phyloP scores from a whole-genome alignment of 2,888 invertebrate genomes.

The Mythimna vitellina region DNA sequence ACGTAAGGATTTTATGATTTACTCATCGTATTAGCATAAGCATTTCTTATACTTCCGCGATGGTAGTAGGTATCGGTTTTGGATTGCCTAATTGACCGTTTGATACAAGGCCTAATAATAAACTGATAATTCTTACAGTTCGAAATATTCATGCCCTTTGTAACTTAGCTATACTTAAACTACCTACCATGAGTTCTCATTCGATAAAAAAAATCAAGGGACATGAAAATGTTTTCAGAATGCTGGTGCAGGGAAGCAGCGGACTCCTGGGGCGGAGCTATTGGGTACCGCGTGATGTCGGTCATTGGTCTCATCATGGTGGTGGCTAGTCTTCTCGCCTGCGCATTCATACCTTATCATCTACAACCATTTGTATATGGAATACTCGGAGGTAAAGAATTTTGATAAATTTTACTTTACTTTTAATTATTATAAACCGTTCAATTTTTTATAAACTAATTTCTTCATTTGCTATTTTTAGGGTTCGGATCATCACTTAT shows the following conservation, averaged over 20 bases:
- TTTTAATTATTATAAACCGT: constrained; percentile 52
- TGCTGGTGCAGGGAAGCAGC: constrained; percentile 89
- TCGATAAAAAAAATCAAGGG: neutral
- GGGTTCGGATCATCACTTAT: constrained; percentile 87
- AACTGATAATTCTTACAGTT: neutral
- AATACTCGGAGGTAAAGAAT: constrained; percentile 78
- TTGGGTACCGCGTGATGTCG: constrained; percentile 84
- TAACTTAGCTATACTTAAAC: neutral
- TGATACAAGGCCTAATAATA: neutral
- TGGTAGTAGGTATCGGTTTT: constrained; percentile 1
- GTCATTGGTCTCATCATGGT: constrained; percentile 77
- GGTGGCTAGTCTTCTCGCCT: constrained; percentile 77
- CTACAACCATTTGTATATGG: constrained; percentile 82
- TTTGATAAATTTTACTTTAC: neutral
- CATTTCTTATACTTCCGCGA: constrained; percentile 26
- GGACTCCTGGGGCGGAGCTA: constrained; percentile 85
- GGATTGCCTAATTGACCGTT: neutral
- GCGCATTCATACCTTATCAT: constrained; percentile 77
- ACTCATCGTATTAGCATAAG: constrained; percentile 18
- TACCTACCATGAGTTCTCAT: neutral
- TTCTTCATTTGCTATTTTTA: constrained; percentile 59
- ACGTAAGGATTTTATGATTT: constrained; percentile 77
- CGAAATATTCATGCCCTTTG: neutral
- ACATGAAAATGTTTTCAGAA: constrained; percentile 75
- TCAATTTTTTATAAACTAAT: neutral